Evolutionary conservation across 2,113 vertebrate species (phyloP), one percentile per base, ranked within the genome.

Genomic region (Connochaetes taurinus): DNA sequence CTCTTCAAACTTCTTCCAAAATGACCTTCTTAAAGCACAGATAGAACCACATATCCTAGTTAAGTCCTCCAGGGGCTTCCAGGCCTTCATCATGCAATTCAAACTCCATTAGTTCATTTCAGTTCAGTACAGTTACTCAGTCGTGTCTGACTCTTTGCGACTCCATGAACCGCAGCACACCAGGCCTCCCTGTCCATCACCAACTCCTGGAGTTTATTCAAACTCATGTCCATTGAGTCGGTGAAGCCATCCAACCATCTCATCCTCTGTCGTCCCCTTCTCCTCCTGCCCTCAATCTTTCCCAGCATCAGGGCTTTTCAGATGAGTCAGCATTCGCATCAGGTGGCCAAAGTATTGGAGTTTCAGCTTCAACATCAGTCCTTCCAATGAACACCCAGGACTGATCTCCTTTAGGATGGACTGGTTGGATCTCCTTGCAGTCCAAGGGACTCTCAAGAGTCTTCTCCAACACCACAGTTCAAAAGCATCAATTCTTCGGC

Each of bases 181-280:
- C n/a, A 36, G n/a, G 7, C 67, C 67, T 71, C 19, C 19, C 67
- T 71, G n/a, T 71, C 67, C 67, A 71, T 71, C 19, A 71, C 67
- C 19, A 71, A 40, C 4, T 23, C n/a, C 67, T 0, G 0, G 19
- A 71, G 2, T 23, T 36, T 3, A 71, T 1, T 12, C 17, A 40
- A 6, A 71, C 67, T 23, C 19, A 40, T 6, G n/a, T 40, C 17
- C n/a, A 40, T 12, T 40, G 67, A 71, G 9, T 71, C 0, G 0
- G 64, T 71, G n/a, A 71, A 36, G 9, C n/a, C 64, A 71, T 71
- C 9, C 64, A 36, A 3, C 17, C n/a, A 36, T 71, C n/a, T 71
- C 9, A 0, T 71, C 17, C n/a, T 36, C 4, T 36, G n/a, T 21
- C 0, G 0, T 71, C 64, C n/a, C n/a, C 64, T 71, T 71, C 64